phyloP scores from a whole-genome alignment of 2,113 vertebrate species.

The Lampris incognitus region DNA sequence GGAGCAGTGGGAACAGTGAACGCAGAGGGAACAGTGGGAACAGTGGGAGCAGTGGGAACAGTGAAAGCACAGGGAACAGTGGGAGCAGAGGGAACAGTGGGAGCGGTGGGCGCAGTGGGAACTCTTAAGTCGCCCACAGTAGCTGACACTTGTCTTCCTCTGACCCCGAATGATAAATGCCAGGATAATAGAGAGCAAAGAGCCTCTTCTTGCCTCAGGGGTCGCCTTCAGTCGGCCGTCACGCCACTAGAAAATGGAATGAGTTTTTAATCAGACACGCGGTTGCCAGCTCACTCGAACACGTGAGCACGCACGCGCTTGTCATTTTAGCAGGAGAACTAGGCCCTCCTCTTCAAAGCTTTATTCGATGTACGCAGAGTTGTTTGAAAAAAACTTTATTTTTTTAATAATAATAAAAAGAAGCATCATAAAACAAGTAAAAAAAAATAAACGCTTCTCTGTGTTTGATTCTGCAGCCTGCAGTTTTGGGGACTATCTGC shows the following conservation, averaged over 20 bases:
- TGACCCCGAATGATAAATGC: constrained; percentile 18
- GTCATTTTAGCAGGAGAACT: not conserved
- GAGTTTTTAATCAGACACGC: not conserved
- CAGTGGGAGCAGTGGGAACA: no score
- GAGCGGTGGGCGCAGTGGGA: no score
- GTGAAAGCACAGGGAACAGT: no score
- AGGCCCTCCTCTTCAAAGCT: not conserved
- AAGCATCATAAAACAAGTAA: no score
- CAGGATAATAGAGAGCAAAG: constrained; percentile 12
- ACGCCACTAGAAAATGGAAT: not conserved
- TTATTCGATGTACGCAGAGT: not conserved
- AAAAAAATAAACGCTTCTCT: not conserved
- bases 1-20: no score
- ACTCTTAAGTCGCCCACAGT: not conserved
- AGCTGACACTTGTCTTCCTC: not conserved
- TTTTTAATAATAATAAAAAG: no score
- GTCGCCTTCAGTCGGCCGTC: not conserved
- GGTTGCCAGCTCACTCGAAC: constrained; percentile 2
- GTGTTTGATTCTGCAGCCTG: not conserved
- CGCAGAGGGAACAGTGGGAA: no score
- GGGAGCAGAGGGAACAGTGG: no score
- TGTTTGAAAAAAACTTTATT: not conserved
- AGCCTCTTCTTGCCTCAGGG: constrained; percentile 9
- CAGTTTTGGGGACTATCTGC: not conserved
- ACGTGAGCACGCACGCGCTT: not conserved